Evolutionary conservation across 1,140 invertebrate genomes (phyloP).

Genomic region (Brachionus koreanus): DNA sequence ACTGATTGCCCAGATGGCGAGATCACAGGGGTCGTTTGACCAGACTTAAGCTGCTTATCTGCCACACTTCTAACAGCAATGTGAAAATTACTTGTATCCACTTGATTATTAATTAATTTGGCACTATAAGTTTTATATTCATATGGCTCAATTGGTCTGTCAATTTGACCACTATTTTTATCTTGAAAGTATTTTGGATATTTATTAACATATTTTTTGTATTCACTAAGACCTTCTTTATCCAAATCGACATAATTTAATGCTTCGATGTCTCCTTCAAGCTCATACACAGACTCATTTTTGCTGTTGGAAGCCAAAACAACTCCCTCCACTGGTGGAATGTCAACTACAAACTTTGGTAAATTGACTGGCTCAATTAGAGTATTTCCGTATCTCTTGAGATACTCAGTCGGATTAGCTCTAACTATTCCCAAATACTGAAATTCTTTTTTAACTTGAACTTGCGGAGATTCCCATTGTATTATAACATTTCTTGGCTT

Average conservation of each 20-base stretch:
- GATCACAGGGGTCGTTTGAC: background rate
- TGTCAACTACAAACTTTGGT: conserved; percentile 12
- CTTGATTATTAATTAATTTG: background rate
- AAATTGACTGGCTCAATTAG: background rate
- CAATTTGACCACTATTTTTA: background rate
- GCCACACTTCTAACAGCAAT: background rate
- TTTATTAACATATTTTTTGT: conserved; percentile 29
- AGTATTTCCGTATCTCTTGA: conserved; percentile 23
- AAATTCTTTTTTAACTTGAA: conserved; percentile 12
- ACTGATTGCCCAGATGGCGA: background rate
- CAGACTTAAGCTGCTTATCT: background rate
- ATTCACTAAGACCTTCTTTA: conserved; percentile 27
- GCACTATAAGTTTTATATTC: background rate
- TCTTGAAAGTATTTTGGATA: background rate
- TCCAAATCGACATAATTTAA: conserved; percentile 18
- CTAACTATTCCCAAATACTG: background rate
- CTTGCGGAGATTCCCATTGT: conserved; percentile 41
- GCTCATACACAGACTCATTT: background rate
- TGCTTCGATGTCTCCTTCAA: conserved; percentile 12
- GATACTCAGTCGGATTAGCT: conserved; percentile 15
- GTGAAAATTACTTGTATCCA: background rate
- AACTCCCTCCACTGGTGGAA: background rate
- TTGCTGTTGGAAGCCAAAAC: background rate
- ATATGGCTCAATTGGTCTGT: background rate
- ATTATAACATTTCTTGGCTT: conserved; percentile 39